These are phyloP conservation scores for Phengaris arion DNA, from an alignment of 2,888 invertebrate genomes.

Conservation along the genomic window DNA sequence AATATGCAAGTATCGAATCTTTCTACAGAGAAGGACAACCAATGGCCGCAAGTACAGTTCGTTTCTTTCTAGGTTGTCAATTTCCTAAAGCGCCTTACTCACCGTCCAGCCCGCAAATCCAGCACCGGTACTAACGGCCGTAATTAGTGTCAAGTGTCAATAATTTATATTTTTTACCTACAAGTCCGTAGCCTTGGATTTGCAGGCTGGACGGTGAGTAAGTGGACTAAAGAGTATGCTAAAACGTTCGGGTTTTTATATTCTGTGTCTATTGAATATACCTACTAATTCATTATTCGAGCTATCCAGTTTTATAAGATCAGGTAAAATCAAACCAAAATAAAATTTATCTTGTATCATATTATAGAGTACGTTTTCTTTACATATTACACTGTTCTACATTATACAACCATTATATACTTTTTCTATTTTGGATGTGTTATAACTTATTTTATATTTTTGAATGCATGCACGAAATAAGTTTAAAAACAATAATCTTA, in stretches of 20 bases:
- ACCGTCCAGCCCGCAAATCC: too few relatives aligned
- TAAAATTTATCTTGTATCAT: background rate
- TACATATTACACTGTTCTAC: background rate
- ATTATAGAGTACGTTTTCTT: background rate
- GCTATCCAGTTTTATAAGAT: background rate
- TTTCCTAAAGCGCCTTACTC: background rate
- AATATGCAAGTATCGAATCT: too few relatives aligned
- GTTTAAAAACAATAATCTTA: background rate
- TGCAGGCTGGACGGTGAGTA: too few relatives aligned
- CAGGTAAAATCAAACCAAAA: background rate
- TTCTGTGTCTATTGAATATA: background rate
- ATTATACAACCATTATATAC: background rate
- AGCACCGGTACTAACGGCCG: too few relatives aligned
- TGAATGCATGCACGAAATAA: background rate
- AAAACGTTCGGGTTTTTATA: background rate
- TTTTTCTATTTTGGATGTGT: constrained; percentile 2
- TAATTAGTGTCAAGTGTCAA: too few relatives aligned
- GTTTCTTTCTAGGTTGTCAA: background rate
- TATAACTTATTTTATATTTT: background rate
- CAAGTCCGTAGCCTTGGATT: too few relatives aligned
- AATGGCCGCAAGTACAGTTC: background rate
- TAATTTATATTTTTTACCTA: too few relatives aligned
- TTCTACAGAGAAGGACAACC: background rate
- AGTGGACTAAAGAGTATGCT: background rate
- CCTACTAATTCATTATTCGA: too few relatives aligned